Evolutionary conservation across 2,113 vertebrate species (phyloP).

Genomic region (Prunella fulvescens): DNA sequence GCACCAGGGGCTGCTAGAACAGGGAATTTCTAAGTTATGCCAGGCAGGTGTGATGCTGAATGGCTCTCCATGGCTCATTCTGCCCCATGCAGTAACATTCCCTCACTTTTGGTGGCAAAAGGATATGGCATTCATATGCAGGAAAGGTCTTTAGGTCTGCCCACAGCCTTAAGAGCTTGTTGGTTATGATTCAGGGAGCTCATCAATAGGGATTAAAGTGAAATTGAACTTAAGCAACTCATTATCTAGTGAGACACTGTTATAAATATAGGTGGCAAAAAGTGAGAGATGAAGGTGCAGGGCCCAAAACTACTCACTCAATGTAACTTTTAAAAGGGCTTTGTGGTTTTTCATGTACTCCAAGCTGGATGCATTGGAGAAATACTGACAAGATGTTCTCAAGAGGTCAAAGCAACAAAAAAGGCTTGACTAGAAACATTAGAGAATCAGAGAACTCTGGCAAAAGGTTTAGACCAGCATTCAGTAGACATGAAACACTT

Average conservation of each 20-base stretch:
- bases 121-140: accelerated
- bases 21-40: neutral
- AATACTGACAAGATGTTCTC: neutral
- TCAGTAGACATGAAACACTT: neutral
- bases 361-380: neutral
- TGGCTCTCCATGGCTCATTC: too few species aligned
- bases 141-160: neutral
- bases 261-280: neutral
- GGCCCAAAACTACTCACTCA: neutral
- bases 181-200: neutral
- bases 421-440: neutral
- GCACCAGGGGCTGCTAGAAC: neutral
- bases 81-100: neutral
- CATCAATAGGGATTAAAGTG: neutral
- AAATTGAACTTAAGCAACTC: neutral
- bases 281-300: neutral
- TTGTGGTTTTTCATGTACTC: neutral
- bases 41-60: neutral
- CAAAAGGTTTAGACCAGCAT: neutral
- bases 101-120: neutral
- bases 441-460: neutral
- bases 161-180: neutral
- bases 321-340: neutral
- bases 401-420: neutral
- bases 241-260: neutral